phyloP scores from a whole-genome alignment of 2,113 vertebrate genomes.

The Myocastor coypus region DNA sequence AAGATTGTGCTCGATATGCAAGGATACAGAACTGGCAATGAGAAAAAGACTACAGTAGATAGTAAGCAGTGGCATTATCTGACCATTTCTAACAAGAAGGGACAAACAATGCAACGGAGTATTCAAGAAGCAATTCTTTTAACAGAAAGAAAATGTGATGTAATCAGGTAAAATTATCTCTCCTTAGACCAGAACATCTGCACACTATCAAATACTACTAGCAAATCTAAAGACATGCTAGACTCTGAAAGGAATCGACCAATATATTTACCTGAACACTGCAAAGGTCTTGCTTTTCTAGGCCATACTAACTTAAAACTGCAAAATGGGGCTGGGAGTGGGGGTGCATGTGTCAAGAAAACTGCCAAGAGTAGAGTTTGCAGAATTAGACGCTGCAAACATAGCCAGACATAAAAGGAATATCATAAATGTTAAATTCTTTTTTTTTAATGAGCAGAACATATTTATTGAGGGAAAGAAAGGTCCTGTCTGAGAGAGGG shows the following conservation, averaged over 20 bases:
- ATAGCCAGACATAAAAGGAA: background rate
- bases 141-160: background rate
- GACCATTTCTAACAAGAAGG: background rate
- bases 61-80: background rate
- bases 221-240: background rate
- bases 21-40: background rate
- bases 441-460: too few species aligned
- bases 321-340: background rate
- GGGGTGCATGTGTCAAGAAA: background rate
- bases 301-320: background rate
- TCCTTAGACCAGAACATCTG: background rate
- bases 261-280: background rate
- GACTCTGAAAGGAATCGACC: background rate
- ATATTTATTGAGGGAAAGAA: too few species aligned
- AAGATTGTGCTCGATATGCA: background rate
- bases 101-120: background rate
- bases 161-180: background rate
- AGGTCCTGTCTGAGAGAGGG: too few species aligned
- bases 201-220: background rate
- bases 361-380: background rate
- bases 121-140: background rate
- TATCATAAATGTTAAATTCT: background rate
- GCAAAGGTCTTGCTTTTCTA: slow-evolving; percentile 32
- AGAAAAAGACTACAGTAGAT: background rate
- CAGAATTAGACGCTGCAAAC: background rate